Conservation (phyloP, 2,113 vertebrate species). For the Callithrix jacchus region DNA sequence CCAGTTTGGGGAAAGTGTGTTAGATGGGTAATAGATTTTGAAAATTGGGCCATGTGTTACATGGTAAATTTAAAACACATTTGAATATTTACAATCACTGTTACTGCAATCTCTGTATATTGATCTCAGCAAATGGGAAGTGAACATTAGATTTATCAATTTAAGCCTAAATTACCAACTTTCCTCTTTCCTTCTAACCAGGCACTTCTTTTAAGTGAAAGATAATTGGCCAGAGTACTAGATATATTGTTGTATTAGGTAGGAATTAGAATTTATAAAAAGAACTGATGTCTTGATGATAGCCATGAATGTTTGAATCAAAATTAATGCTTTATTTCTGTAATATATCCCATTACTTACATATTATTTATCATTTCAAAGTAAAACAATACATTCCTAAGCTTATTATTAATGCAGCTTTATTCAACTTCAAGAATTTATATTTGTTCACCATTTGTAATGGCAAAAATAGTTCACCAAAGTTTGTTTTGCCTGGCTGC, state of each 20-base stretch:
- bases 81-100: constrained; percentile 20
- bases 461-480: neutral
- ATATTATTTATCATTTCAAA: neutral
- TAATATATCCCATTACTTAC: neutral
- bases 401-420: neutral
- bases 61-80: neutral
- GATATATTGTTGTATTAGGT: neutral
- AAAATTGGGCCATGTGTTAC: neutral
- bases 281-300: neutral
- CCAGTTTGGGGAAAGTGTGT: constrained; percentile 1
- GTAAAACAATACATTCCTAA: neutral
- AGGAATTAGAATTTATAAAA: constrained; percentile 39
- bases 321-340: neutral
- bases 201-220: constrained; percentile 16
- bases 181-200: neutral
- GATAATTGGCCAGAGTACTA: neutral
- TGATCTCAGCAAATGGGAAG: neutral
- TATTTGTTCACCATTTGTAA: neutral
- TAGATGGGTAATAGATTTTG: constrained; percentile 19
- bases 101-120: neutral
- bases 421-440: neutral
- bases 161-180: constrained; percentile 28
- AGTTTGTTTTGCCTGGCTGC: neutral
- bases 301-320: neutral
- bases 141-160: neutral